These are phyloP conservation scores for Bimastos eiseni DNA, from an alignment of 2,888 invertebrate species.

Conservation along the genomic window DNA sequence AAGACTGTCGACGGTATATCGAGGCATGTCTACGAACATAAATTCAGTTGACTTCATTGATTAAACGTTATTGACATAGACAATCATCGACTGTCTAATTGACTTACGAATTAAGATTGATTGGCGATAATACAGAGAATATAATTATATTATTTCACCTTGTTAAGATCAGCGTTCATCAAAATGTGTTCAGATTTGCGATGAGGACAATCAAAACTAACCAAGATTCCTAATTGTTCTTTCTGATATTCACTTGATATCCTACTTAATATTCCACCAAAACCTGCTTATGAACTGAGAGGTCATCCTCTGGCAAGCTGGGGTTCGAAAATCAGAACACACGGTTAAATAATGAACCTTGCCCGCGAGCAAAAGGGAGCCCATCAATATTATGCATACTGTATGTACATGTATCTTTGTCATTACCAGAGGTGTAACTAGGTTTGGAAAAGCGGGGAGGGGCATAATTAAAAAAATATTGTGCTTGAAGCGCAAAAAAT, in stretches of 20 bases:
- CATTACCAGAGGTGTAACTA: no score
- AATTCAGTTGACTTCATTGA: background rate
- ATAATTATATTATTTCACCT: no score
- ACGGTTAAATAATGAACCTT: no score
- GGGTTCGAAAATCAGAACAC: background rate
- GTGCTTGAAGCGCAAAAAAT: no score
- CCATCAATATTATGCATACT: no score
- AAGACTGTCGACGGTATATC: constrained; percentile 20
- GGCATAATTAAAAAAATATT: no score
- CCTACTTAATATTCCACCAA: no score
- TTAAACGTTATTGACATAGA: background rate
- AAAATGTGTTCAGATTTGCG: background rate
- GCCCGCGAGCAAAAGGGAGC: no score
- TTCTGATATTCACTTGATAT: no score
- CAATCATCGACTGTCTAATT: background rate
- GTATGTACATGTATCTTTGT: no score
- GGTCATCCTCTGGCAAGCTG: background rate
- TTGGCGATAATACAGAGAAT: background rate
- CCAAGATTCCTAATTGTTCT: no score
- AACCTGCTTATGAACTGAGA: background rate
- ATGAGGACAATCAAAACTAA: background rate
- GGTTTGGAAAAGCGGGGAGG: no score
- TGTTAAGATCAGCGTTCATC: background rate
- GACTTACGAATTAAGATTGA: background rate
- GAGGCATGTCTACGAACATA: background rate